These are phyloP conservation scores for Pheosia gnoma DNA, from an alignment of 2,888 invertebrate genomes.

Conservation along the genomic window DNA sequence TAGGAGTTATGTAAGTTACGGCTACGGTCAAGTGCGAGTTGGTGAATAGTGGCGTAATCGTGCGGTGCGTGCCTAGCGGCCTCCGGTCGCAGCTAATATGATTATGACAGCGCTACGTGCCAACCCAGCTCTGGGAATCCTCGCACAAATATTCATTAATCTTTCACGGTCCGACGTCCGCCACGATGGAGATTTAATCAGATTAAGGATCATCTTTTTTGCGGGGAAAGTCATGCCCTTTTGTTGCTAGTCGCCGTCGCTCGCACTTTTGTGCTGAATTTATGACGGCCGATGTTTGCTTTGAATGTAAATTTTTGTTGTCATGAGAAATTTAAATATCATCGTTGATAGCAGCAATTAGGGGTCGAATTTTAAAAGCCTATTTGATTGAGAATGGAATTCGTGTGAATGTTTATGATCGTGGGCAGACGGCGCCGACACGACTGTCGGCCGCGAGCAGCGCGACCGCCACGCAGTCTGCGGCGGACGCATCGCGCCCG, in stretches of 20 bases:
- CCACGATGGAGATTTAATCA: slow-evolving; percentile 84
- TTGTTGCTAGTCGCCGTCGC: slow-evolving; percentile 79
- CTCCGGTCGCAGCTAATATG: slow-evolving; percentile 80
- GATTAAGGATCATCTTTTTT: slow-evolving; percentile 84
- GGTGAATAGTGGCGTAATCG: slow-evolving; percentile 46
- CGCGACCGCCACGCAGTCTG: slow-evolving; percentile 72
- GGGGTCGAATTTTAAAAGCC: slow-evolving; percentile 6
- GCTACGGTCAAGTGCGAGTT: slow-evolving; percentile 25
- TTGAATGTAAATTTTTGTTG: slow-evolving; percentile 75
- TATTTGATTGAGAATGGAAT: neutral
- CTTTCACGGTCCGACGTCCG: slow-evolving; percentile 84
- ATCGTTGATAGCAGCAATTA: slow-evolving; percentile 17
- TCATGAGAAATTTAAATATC: slow-evolving; percentile 23
- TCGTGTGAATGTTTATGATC: slow-evolving; percentile 34
- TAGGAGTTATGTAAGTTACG: slow-evolving; percentile 13
- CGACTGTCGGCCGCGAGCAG: slow-evolving; percentile 54
- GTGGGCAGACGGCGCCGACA: slow-evolving; percentile 58
- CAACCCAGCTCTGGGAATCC: slow-evolving; percentile 80
- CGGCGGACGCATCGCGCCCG: slow-evolving; percentile 52
- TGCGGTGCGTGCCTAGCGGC: slow-evolving; percentile 74
- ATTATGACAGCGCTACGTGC: slow-evolving; percentile 84
- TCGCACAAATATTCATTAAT: slow-evolving; percentile 84
- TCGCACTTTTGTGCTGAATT: slow-evolving; percentile 81
- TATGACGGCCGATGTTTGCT: slow-evolving; percentile 77
- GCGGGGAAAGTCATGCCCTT: slow-evolving; percentile 82